phyloP scores from a whole-genome alignment of 2,888 invertebrate genomes.

The Norana najaformis region DNA sequence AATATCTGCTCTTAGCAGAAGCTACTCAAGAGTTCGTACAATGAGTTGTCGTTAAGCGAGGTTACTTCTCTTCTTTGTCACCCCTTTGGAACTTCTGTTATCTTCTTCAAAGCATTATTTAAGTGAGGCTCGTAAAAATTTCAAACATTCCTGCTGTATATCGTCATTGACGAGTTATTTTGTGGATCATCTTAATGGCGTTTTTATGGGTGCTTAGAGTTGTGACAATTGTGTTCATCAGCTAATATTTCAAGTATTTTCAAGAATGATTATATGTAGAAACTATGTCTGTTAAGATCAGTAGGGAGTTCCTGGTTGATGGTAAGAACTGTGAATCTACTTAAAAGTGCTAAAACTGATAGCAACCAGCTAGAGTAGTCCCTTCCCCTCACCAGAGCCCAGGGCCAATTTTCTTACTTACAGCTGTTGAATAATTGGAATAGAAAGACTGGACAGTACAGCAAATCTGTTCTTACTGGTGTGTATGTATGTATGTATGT shows the following conservation, averaged over 20 bases:
- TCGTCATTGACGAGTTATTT: background rate
- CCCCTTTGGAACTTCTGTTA: background rate
- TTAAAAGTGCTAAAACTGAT: background rate
- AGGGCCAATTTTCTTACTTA: too few relatives aligned
- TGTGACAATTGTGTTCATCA: background rate
- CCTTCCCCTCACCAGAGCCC: background rate
- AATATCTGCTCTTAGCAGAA: too few relatives aligned
- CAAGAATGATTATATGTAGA: background rate
- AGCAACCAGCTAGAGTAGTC: background rate
- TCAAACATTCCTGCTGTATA: background rate
- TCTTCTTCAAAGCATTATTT: background rate
- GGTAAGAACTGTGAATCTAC: background rate
- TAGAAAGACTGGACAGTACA: too few relatives aligned
- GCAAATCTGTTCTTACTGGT: too few relatives aligned
- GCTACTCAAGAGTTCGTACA: background rate
- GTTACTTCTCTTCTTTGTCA: background rate
- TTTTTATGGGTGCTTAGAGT: background rate
- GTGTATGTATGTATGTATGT: too few relatives aligned
- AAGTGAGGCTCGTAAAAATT: background rate
- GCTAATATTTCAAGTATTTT: background rate
- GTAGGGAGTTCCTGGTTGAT: constrained; percentile 4
- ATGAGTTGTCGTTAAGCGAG: background rate
- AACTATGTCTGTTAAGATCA: background rate
- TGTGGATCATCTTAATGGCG: background rate
- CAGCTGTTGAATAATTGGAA: too few relatives aligned